Percentiles rank a stretch among this genome's conserved stretches.
Conservation (phyloP, 64 coral and sea anemone species). For the Montipora cactus region DNA sequence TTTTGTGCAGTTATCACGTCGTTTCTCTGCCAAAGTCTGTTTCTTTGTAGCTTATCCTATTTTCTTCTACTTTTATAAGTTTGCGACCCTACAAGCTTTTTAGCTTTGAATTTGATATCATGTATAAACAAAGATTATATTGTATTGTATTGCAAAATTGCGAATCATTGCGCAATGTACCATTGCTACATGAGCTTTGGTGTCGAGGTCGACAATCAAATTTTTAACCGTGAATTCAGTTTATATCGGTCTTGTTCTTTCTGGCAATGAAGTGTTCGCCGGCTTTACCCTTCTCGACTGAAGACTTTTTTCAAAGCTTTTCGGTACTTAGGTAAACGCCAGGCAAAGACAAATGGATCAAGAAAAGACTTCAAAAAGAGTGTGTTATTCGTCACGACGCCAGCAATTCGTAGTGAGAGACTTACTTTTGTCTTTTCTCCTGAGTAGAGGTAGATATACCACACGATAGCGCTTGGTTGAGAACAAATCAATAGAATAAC, state of each 20-base stretch:
- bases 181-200: no score
- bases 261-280: neutral
- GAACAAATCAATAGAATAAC: conserved; percentile 66
- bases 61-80: no score
- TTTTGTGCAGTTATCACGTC: no score
- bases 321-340: conserved; percentile 83
- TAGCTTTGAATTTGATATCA: no score
- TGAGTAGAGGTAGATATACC: conserved; percentile 49
- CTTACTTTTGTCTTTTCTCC: neutral
- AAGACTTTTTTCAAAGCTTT: conserved; percentile 60
- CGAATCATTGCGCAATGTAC: no score
- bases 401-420: conserved; percentile 14
- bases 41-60: no score
- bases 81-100: no score
- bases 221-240: no score
- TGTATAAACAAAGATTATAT: no score
- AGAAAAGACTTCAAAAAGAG: conserved; percentile 77
- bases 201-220: no score
- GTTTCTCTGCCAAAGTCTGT: no score
- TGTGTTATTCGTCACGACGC: conserved; percentile 49
- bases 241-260: neutral
- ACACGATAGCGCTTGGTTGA: conserved; percentile 60
- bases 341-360: conserved; percentile 79
- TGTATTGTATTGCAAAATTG: no score
- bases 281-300: neutral